Conservation (phyloP, 1,140 invertebrate genomes). For the Asbolus verrucosus region DNA sequence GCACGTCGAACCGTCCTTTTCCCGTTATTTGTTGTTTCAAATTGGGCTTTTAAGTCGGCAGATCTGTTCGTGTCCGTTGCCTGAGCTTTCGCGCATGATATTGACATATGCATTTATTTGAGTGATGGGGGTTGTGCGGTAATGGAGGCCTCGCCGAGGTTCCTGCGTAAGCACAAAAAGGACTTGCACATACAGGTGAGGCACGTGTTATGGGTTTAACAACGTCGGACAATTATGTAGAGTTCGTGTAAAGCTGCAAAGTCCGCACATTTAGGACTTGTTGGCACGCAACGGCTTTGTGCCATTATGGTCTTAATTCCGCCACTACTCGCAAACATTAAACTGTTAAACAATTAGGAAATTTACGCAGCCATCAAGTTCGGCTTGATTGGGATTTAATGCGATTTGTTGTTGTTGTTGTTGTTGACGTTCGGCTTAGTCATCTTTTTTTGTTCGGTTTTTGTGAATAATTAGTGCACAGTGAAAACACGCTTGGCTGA, state of each 20-base stretch:
- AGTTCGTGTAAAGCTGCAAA: conserved; percentile 22
- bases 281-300: conserved; percentile 1
- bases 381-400: background rate
- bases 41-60: no score
- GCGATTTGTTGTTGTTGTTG: conserved; percentile 34
- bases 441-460: background rate
- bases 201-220: conserved; percentile 29
- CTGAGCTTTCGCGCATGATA: background rate
- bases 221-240: conserved; percentile 1
- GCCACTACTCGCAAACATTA: background rate
- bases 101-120: conserved; percentile 20
- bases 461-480: conserved; percentile 29
- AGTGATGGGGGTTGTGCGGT: conserved; percentile 1
- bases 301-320: conserved; percentile 13
- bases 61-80: background rate
- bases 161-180: conserved; percentile 33
- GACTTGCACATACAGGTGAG: conserved; percentile 10
- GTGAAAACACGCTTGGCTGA: background rate
- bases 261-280: conserved; percentile 24
- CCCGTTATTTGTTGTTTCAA: no score
- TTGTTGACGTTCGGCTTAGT: conserved; percentile 29
- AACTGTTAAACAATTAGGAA: conserved; percentile 27
- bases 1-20: no score
- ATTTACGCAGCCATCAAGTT: background rate
- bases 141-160: no score